Conservation (phyloP, 2,888 invertebrate genomes). For the Himalopsyche anomala region DNA sequence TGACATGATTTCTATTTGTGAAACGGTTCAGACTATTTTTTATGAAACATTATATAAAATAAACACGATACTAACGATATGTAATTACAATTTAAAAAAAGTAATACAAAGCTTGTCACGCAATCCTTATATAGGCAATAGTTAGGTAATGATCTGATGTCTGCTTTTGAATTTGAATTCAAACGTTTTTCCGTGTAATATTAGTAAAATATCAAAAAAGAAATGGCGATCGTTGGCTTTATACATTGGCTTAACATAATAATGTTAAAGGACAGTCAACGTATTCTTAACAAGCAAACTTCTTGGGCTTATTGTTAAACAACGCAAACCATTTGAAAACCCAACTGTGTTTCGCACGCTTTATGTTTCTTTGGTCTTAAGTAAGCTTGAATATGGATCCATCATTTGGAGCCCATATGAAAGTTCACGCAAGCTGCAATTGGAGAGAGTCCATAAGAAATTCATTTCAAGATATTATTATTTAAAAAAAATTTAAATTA, state of each 20-base stretch:
- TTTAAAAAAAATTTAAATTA: no score
- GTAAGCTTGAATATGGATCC: no score
- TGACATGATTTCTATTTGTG: slow-evolving; percentile 24
- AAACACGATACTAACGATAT: slow-evolving; percentile 31
- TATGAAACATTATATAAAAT: slow-evolving; percentile 16
- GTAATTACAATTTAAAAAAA: slow-evolving; percentile 12
- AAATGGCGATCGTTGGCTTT: not conserved
- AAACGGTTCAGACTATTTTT: not conserved
- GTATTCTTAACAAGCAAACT: no score
- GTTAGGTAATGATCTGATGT: not conserved
- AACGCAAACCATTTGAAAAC: no score
- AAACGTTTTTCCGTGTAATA: not conserved
- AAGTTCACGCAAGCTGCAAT: no score
- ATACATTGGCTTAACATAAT: not conserved
- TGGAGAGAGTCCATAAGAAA: no score
- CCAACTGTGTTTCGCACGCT: no score
- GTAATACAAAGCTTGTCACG: slow-evolving; percentile 4
- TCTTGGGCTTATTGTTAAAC: no score
- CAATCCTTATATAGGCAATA: slow-evolving; percentile 5
- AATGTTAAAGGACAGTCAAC: not conserved
- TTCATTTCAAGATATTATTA: no score
- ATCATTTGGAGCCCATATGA: no score
- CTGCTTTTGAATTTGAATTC: slow-evolving; percentile 18
- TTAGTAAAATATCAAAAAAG: not conserved
- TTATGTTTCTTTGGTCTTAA: no score